phyloP scores from a whole-genome alignment of 2,113 vertebrate species.

The Saguinus midas region DNA sequence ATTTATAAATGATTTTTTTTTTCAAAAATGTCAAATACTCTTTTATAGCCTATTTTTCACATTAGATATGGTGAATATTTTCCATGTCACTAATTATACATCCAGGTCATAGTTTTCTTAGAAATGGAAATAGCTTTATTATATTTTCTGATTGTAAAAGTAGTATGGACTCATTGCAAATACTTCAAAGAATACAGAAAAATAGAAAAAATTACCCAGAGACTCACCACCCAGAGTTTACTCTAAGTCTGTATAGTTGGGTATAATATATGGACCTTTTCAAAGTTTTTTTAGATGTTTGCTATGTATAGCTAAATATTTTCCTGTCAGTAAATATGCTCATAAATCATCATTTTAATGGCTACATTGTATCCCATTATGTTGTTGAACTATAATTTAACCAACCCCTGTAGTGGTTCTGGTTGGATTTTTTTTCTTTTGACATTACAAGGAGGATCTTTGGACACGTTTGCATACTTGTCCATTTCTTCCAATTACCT shows the following conservation, averaged over 20 bases:
- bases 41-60: background rate
- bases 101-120: background rate
- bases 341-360: background rate
- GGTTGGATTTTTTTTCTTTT: background rate
- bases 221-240: background rate
- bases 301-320: conserved; percentile 7
- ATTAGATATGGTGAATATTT: background rate
- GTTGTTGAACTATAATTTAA: background rate
- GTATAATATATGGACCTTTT: background rate
- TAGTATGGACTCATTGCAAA: background rate
- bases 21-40: conserved; percentile 2
- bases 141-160: conserved; percentile 35
- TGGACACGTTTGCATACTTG: background rate
- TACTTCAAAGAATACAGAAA: conserved; percentile 27
- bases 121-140: background rate
- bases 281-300: background rate
- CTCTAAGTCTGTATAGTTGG: background rate
- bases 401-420: background rate
- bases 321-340: conserved; percentile 25
- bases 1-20: background rate
- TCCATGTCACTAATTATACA: background rate
- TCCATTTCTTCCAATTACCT: background rate
- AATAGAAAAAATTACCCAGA: background rate
- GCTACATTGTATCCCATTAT: background rate
- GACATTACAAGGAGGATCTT: background rate